These are phyloP conservation scores for Tragelaphus eurycerus DNA, from an alignment of 2,797 vertebrate genomes.

Conservation along the genomic window DNA sequence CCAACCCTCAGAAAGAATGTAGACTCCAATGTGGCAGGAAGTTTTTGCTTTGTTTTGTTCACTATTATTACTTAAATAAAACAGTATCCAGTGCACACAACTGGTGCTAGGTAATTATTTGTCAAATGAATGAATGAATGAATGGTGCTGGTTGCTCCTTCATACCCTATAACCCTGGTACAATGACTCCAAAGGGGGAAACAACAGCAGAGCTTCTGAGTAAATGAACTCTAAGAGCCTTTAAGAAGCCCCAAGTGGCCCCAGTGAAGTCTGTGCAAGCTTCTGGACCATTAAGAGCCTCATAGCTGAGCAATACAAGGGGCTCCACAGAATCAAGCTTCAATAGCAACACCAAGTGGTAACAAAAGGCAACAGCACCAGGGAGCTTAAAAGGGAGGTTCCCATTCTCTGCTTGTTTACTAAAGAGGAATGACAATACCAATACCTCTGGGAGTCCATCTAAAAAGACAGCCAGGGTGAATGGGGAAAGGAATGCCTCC, in stretches of 20 bases:
- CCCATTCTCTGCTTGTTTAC: background rate
- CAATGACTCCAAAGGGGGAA: background rate
- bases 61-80: background rate
- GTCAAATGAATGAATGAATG: background rate
- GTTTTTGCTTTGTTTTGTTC: background rate
- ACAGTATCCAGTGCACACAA: background rate
- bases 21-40: background rate
- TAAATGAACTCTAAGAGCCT: background rate
- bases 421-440: background rate
- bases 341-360: background rate
- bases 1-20: background rate
- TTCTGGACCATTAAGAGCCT: background rate
- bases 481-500: background rate
- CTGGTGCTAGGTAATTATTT: background rate
- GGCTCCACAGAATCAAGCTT: background rate
- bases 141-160: background rate
- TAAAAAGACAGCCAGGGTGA: background rate
- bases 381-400: background rate
- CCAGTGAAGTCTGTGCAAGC: background rate
- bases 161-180: background rate
- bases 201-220: background rate
- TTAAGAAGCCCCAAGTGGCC: background rate
- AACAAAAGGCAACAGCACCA: background rate
- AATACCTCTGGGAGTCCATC: background rate
- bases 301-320: background rate